These are phyloP conservation scores for Calameuta filiformis DNA, from an alignment of 2,888 invertebrate genomes.

Conservation along the genomic window DNA sequence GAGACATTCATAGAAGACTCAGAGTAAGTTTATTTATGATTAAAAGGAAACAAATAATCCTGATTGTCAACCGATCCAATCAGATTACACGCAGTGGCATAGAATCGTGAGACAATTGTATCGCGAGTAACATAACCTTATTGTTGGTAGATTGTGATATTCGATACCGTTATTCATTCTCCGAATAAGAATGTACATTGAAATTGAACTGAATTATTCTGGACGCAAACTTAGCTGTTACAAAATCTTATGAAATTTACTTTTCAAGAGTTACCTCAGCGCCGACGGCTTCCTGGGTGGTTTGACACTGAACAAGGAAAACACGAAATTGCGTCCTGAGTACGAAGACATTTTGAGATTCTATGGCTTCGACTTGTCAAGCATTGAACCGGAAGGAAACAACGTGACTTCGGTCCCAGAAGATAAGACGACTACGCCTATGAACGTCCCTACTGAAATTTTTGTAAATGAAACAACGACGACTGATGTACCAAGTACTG, in stretches of 20 bases:
- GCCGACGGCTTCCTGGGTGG: constrained; percentile 87
- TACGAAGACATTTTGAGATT: constrained; percentile 80
- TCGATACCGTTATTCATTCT: background rate
- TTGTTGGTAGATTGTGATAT: background rate
- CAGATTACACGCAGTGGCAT: background rate
- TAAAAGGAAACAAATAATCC: background rate
- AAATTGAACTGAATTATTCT: background rate
- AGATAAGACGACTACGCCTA: background rate
- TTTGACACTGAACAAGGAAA: constrained; percentile 81
- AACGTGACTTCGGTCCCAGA: constrained; percentile 28
- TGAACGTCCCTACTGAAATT: background rate
- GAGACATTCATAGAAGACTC: constrained; percentile 84
- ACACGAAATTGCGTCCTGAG: constrained; percentile 79
- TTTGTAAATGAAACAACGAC: background rate
- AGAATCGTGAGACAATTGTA: background rate
- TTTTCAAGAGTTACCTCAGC: constrained; percentile 81
- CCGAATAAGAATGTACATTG: background rate
- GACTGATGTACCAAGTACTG: background rate
- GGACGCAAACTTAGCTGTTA: background rate
- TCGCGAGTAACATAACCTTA: background rate
- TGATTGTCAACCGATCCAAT: background rate
- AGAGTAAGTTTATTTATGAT: constrained; percentile 71
- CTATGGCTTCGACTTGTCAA: constrained; percentile 81
- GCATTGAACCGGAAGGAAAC: constrained; percentile 34
- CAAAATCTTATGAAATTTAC: background rate